phyloP scores from a whole-genome alignment of 2,797 vertebrate genomes.

The Chloroceryle inda region DNA sequence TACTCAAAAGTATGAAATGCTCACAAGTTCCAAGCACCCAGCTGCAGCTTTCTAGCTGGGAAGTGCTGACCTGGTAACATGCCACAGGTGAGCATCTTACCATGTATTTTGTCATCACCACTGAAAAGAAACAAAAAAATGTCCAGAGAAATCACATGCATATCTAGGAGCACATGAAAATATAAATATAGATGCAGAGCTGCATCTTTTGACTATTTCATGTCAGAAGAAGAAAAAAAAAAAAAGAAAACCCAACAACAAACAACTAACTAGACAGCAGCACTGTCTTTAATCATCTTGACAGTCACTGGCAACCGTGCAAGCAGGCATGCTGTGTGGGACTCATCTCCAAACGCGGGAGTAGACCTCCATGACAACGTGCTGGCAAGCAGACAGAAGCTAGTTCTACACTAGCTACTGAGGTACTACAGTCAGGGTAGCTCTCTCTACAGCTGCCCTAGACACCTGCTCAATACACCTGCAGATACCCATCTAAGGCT shows the following conservation, averaged over 20 bases:
- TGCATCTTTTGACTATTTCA: neutral
- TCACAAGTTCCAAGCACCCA: neutral
- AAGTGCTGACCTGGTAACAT: neutral
- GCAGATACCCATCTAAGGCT: neutral
- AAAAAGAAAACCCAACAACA: no score
- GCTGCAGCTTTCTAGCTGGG: neutral
- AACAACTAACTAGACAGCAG: neutral
- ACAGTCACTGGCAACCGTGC: neutral
- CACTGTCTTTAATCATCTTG: neutral
- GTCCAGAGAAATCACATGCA: neutral
- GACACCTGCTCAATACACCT: neutral
- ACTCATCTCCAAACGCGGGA: accelerated
- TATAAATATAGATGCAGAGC: neutral
- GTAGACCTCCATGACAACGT: neutral
- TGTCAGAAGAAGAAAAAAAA: neutral
- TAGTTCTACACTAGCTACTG: neutral
- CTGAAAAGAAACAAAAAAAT: neutral
- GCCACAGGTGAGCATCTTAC: neutral
- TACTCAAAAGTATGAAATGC: neutral
- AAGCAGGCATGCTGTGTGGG: neutral
- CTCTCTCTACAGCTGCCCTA: neutral
- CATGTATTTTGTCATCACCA: neutral
- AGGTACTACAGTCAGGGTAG: neutral
- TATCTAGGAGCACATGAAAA: neutral
- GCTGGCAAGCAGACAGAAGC: neutral